Evolutionary conservation across 2,797 vertebrate species (phyloP).

Genomic region (Cryptoblepharus egeriae): DNA sequence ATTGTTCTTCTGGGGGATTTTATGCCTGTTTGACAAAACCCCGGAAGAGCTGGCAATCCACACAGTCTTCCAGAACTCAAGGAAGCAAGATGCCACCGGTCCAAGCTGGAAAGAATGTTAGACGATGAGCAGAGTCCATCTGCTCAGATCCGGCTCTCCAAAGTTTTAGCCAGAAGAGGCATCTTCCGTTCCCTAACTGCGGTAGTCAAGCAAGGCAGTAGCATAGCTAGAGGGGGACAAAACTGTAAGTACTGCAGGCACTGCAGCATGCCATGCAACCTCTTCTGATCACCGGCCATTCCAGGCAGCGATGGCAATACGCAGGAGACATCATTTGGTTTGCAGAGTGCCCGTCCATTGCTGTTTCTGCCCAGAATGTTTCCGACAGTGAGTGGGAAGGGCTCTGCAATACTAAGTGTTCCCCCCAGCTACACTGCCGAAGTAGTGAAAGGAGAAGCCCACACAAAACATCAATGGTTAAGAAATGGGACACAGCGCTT

Average conservation of each 20-base stretch:
- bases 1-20: constrained; percentile 13
- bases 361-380: too few relatives aligned
- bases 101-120: constrained; percentile 3
- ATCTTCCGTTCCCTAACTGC: background rate
- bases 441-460: background rate
- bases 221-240: too few relatives aligned
- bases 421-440: too few relatives aligned
- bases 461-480: background rate
- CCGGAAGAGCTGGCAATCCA: background rate
- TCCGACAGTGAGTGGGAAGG: too few relatives aligned
- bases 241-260: too few relatives aligned
- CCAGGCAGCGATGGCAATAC: too few relatives aligned
- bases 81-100: constrained; percentile 5
- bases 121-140: background rate
- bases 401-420: too few relatives aligned
- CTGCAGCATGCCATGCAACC: too few relatives aligned
- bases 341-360: too few relatives aligned
- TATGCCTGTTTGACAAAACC: constrained; percentile 10
- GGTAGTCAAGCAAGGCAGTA: background rate
- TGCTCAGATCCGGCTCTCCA: background rate
- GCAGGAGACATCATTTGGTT: too few relatives aligned
- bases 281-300: too few relatives aligned
- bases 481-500: too few relatives aligned
- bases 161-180: background rate
- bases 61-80: background rate